These are phyloP conservation scores for Bucorvus abyssinicus DNA, from an alignment of 2,797 vertebrate species.

Conservation along the genomic window DNA sequence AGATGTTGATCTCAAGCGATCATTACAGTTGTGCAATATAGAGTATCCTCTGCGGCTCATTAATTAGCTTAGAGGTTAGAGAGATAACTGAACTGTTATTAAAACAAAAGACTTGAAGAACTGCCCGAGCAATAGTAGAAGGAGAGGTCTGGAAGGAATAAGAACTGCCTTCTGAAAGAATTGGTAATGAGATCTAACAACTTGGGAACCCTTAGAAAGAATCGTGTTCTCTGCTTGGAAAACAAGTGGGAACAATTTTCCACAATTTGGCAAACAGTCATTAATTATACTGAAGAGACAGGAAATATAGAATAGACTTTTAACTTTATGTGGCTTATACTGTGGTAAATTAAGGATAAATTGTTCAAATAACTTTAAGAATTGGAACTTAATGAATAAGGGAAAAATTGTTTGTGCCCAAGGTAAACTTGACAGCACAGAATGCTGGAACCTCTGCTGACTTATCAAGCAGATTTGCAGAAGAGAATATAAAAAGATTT, in stretches of 20 bases:
- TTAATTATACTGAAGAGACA: conserved; percentile 16
- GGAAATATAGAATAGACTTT: background rate
- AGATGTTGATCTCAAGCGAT: background rate
- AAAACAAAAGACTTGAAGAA: background rate
- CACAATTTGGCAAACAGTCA: background rate
- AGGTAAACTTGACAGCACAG: background rate
- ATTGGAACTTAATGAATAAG: background rate
- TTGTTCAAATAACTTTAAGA: background rate
- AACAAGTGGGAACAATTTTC: conserved; percentile 6
- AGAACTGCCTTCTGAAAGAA: background rate
- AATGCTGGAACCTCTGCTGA: background rate
- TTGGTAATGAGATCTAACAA: conserved; percentile 7
- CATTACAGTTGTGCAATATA: background rate
- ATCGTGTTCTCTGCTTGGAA: background rate
- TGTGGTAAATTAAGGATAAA: background rate
- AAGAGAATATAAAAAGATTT: background rate
- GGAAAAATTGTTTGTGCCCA: background rate
- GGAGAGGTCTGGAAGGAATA: background rate
- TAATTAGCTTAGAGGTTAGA: conserved; percentile 7
- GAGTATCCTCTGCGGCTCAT: background rate
- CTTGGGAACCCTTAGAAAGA: background rate
- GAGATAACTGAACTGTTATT: conserved; percentile 11
- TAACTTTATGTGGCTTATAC: background rate
- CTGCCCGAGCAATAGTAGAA: background rate
- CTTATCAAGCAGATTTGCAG: background rate